These are phyloP conservation scores for Crossocerus cetratus DNA, from an alignment of 2,888 invertebrate genomes.

Conservation along the genomic window DNA sequence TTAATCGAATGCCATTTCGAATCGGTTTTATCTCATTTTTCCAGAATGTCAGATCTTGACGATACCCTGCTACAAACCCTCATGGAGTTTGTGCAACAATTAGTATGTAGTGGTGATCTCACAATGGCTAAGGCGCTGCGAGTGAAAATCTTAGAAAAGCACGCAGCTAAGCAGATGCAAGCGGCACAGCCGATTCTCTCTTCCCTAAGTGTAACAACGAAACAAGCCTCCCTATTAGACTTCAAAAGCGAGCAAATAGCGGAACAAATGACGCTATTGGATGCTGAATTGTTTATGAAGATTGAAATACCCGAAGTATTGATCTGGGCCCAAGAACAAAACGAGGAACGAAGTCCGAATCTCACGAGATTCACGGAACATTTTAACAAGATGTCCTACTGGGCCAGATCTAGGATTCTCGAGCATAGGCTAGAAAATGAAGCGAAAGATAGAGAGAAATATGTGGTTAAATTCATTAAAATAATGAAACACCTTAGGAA, in stretches of 20 bases:
- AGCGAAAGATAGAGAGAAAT: slow-evolving; percentile 96
- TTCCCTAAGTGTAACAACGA: slow-evolving; percentile 79
- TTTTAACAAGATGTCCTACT: slow-evolving; percentile 99
- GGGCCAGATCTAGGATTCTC: slow-evolving; percentile 96
- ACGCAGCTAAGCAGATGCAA: slow-evolving; percentile 80
- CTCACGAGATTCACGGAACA: slow-evolving; percentile 98
- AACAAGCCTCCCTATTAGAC: slow-evolving; percentile 86
- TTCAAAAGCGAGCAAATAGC: slow-evolving; percentile 97
- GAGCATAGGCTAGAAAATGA: slow-evolving; percentile 85
- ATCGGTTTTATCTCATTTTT: slow-evolving; percentile 48
- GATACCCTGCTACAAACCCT: slow-evolving; percentile 88
- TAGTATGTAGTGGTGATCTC: slow-evolving; percentile 94
- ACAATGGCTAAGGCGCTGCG: slow-evolving; percentile 93
- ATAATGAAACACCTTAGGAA: slow-evolving; percentile 98
- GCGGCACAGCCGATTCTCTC: slow-evolving; percentile 76
- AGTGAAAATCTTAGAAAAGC: slow-evolving; percentile 94
- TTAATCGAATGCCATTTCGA: not conserved
- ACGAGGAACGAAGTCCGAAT: slow-evolving; percentile 97
- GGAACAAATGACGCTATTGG: slow-evolving; percentile 98
- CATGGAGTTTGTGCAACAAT: slow-evolving; percentile 95
- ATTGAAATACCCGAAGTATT: slow-evolving; percentile 98
- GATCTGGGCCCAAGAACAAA: slow-evolving; percentile 98
- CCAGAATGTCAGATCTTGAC: slow-evolving; percentile 90
- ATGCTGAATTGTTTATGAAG: slow-evolving; percentile 95
- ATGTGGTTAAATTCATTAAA: slow-evolving; percentile 96